Base-by-base conservation (phyloP, 2,797 vertebrate species). In the Poeciliopsis infans region DNA sequence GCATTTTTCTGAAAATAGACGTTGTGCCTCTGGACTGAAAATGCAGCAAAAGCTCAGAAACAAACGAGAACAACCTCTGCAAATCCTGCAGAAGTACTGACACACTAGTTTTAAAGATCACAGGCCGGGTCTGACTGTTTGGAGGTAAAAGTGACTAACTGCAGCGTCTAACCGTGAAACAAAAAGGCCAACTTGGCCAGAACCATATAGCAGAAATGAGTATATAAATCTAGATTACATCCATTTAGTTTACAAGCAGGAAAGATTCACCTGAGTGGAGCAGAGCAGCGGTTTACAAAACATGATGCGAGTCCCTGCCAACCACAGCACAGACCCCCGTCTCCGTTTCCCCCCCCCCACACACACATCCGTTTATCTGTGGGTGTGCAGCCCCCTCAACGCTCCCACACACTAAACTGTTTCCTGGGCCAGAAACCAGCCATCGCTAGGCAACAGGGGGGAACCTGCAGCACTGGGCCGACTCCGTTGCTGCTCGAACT, bases 381-480 rank as follows among this genome's bases (percentile, higher is more conserved):
- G 87, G 82, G 89, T 77, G 87, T 78, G 81, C 86, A 80, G 86
- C 64, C 86, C 86, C 86, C 75, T 79, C 68, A 7, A 74, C 7
- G 83, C 84, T 83, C 87, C 85, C 86, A 83, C 87, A 91, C 92
- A 92, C 86, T 80, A 45, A 70, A 23, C 79, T 66, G 59, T 80
- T 87, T 82, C 70, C 86, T 75, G 25, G 80, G 88, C 75, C 81
- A 80, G 83, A 86, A 81, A 90, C 45, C 25, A 91, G 87, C 87
- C 46, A 95, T 95, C 91, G 28, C 94, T 91, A 94, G 92, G 94
- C 94, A 95, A 95, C 94, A 90, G 83, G 66, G 79, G 88, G 87
- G 89, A 91, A 91, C 90, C 85, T 81, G 33, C 84, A 78, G 83
- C 82, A 78, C 81, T 78, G 86, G 78, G 68, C 73, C 49, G 78